A percentile compares a stretch with the other conserved stretches of the same genome.
Conservation (phyloP, 2,888 invertebrate species). For the Agapetus fuscipes region DNA sequence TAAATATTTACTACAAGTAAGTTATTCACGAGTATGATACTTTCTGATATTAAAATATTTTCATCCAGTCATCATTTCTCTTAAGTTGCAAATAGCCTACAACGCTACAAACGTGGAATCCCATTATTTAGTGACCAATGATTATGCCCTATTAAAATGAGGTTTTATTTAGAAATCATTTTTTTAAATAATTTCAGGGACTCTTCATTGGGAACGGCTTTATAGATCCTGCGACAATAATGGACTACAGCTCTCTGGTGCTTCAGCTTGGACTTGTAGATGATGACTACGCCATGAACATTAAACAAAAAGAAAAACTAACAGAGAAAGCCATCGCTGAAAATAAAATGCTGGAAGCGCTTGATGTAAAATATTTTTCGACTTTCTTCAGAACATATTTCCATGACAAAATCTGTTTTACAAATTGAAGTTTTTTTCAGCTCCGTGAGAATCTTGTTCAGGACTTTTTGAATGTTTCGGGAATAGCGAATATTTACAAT, state of each 20-base stretch:
- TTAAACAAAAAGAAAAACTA: constrained; percentile 37
- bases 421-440: too few species aligned
- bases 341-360: constrained; percentile 13
- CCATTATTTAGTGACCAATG: too few species aligned
- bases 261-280: constrained; percentile 48
- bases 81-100: too few species aligned
- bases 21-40: too few species aligned
- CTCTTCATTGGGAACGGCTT: constrained; percentile 49
- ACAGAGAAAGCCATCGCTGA: constrained; percentile 24
- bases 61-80: too few species aligned
- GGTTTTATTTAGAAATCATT: too few species aligned
- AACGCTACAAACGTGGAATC: too few species aligned
- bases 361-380: constrained; percentile 12
- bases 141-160: too few species aligned
- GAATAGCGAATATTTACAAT: constrained; percentile 41
- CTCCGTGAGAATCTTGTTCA: constrained; percentile 42
- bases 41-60: too few species aligned
- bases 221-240: constrained; percentile 44
- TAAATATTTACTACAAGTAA: too few species aligned
- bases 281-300: constrained; percentile 36
- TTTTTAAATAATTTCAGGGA: constrained; percentile 35
- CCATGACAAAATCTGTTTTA: too few species aligned
- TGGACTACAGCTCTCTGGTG: constrained; percentile 45
- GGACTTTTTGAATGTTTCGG: constrained; percentile 36
- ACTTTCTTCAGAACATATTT: too few species aligned